Evolutionary conservation across 2,797 vertebrate species (phyloP), one percentile per base, ranked within the genome.

Genomic region (Crocodylus rhombifer): DNA sequence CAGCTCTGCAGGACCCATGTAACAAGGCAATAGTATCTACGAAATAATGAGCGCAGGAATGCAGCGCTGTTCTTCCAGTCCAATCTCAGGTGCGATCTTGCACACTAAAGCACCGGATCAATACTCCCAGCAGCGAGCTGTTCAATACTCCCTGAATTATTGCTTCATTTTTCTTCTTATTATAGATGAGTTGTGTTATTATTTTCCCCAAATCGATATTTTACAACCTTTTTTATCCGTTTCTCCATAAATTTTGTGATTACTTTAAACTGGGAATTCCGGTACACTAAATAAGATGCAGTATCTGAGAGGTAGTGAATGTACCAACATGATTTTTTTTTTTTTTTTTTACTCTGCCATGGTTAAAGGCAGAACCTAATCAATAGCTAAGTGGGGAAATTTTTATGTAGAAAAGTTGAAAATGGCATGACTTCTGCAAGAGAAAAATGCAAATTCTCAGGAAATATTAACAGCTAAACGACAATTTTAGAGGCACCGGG

Each of bases 181-280:
- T 99, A 99, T 99, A 99, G 98, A 99, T 99, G 99, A 99, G 98
- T 98, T 98, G 98, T 98, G 98, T 98, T 98, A 98, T 98, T 98
- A 98, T 98, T 98, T 98, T 98, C 97, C 98, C 96, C 95, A 97
- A 98, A 99, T 99, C 99, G 97, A 99, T 99, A 99, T 98, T 98
- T 98, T 99, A 99, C 99, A 99, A 99, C 99, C 98, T 99, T 99
- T 99, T 99, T 99, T 99, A 99, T 99, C 99, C 98, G 98, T 99
- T 99, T 99, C 98, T 99, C 99, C 99, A 99, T 99, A 99, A 99
- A 99, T 99, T 99, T 98, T 97, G 98, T 98, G 99, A 99, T 99
- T 99, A 99, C 98, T 98, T 99, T 99, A 99, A 99, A 99, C 98
- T 99, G 99, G 98, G 98, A 98, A 99, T 99, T 99, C 99, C 98